These are phyloP conservation scores for Anabas testudineus DNA, from an alignment of 2,797 vertebrate species.

Conservation along the genomic window DNA sequence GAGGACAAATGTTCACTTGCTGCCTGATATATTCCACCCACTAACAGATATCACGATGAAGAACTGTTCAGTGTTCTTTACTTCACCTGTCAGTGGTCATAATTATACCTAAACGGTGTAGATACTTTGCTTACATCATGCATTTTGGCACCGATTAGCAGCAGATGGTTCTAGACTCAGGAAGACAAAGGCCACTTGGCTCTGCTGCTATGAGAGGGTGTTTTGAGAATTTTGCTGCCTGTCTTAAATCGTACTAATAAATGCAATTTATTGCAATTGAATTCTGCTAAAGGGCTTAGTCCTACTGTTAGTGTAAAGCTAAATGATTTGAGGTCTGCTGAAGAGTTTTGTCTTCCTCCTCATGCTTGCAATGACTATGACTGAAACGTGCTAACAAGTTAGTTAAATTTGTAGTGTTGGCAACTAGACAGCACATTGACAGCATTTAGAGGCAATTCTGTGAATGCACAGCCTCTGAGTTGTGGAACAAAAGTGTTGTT, in stretches of 20 bases:
- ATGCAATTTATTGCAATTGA: background rate
- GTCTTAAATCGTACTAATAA: background rate
- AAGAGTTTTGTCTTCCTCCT: no score
- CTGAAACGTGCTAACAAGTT: no score
- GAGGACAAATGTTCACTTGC: no score
- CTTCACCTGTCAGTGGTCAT: background rate
- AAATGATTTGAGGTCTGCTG: no score
- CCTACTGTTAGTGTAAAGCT: no score
- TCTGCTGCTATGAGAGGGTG: background rate
- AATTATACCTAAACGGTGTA: no score
- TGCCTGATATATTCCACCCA: no score
- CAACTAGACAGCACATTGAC: background rate
- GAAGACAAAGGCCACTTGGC: conserved; percentile 12
- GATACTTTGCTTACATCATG: background rate
- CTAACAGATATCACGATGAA: background rate
- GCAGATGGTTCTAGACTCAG: conserved; percentile 1
- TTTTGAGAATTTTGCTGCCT: background rate
- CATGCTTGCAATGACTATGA: no score
- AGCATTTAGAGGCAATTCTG: conserved; percentile 16
- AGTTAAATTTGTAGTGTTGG: no score
- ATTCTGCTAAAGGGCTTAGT: background rate
- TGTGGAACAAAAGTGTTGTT: conserved; percentile 41
- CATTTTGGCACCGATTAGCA: background rate
- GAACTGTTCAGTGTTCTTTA: background rate
- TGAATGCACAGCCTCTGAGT: conserved; percentile 40